phyloP scores from a whole-genome alignment of 2,888 invertebrate genomes.

The Brachyptera putata region DNA sequence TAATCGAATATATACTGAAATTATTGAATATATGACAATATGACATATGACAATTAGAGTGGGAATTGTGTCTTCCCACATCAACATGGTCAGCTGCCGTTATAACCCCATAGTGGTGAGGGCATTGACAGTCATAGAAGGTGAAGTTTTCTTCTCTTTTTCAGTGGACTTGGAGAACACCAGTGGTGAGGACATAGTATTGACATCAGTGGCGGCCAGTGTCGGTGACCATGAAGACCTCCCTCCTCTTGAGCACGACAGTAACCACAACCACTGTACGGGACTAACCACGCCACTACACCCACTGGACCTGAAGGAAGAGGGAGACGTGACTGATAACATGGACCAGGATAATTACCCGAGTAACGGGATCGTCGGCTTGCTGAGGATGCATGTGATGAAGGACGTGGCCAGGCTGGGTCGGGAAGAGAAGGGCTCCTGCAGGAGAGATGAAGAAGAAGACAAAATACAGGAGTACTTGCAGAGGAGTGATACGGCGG shows the following conservation, averaged over 20 bases:
- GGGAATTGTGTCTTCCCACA: too few species aligned
- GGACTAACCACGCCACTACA: background rate
- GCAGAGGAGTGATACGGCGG: constrained; percentile 50
- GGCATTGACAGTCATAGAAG: background rate
- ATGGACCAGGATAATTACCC: background rate
- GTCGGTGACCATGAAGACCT: constrained; percentile 32
- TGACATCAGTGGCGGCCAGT: constrained; percentile 36
- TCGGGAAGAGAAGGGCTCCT: background rate
- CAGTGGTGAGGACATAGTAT: constrained; percentile 39
- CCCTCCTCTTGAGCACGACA: constrained; percentile 28
- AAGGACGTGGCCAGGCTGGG: background rate
- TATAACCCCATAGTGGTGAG: background rate
- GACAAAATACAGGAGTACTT: constrained; percentile 49
- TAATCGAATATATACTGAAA: too few species aligned
- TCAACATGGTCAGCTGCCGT: too few species aligned
- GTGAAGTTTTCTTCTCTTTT: constrained; percentile 37
- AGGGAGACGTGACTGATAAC: background rate
- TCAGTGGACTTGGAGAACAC: constrained; percentile 44
- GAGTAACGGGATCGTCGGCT: background rate
- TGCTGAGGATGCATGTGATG: background rate
- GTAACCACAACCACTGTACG: constrained; percentile 34
- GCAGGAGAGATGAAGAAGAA: constrained; percentile 37
- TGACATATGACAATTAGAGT: too few species aligned
- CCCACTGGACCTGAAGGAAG: background rate
- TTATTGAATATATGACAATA: too few species aligned